phyloP scores from a whole-genome alignment of 2,888 invertebrate genomes.

The Lasioglossum oenotherae region DNA sequence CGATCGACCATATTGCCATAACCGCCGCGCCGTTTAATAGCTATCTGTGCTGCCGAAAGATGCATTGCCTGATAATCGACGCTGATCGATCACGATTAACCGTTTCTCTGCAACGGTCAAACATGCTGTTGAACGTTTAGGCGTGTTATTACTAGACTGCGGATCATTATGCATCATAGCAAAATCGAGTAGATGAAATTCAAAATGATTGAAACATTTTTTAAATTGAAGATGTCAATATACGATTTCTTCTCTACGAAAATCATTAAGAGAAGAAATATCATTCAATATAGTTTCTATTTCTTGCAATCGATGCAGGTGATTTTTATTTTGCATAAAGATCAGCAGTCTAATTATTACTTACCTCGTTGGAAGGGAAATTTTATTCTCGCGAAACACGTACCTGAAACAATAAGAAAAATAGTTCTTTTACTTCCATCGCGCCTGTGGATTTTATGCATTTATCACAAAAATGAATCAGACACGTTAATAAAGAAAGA shows the following conservation, averaged over 20 bases:
- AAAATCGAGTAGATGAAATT: too few species aligned
- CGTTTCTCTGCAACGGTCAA: not conserved
- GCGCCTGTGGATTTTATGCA: not conserved
- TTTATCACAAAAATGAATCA: too few species aligned
- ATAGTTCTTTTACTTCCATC: not conserved
- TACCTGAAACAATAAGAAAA: not conserved
- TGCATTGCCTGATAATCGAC: not conserved
- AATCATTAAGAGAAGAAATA: too few species aligned
- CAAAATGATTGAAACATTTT: too few species aligned
- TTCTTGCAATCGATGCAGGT: too few species aligned
- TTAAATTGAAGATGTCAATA: too few species aligned
- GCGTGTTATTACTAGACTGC: not conserved
- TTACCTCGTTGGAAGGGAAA: not conserved
- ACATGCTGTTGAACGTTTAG: not conserved
- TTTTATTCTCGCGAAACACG: not conserved
- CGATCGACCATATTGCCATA: conserved; percentile 53
- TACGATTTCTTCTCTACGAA: too few species aligned
- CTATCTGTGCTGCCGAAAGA: conserved; percentile 14
- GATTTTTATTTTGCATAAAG: too few species aligned
- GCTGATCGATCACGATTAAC: conserved; percentile 7
- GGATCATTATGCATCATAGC: too few species aligned
- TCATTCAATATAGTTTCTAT: too few species aligned
- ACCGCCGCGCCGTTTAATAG: conserved; percentile 53
- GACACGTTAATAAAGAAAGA: not conserved
- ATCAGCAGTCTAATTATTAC: not conserved